phyloP scores from a whole-genome alignment of 2,113 vertebrate species.

The Scalopus aquaticus region DNA sequence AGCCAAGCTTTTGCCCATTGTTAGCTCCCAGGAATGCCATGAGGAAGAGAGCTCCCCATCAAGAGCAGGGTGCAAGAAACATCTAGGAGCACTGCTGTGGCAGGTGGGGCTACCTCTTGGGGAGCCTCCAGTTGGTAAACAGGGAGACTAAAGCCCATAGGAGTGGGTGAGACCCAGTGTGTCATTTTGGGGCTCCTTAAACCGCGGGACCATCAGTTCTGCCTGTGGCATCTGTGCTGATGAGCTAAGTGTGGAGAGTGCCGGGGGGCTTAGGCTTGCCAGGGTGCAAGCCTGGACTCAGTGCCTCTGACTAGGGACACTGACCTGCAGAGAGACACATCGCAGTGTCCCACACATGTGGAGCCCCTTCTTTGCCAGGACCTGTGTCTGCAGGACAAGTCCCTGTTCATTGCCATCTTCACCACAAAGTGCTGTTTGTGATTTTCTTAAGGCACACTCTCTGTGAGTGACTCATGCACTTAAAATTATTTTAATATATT shows the following conservation, averaged over 20 bases:
- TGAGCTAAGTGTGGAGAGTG: accelerated
- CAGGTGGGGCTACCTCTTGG: not conserved
- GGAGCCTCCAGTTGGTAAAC: not conserved
- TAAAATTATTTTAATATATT: constrained; percentile 73
- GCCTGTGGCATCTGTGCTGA: not conserved
- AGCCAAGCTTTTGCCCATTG: accelerated
- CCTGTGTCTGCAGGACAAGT: constrained; percentile 2
- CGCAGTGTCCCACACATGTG: not conserved
- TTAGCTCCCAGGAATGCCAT: not conserved
- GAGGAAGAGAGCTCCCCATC: not conserved
- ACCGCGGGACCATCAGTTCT: not conserved
- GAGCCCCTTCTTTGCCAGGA: not conserved
- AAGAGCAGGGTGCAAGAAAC: too few species aligned
- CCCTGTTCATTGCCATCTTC: not conserved
- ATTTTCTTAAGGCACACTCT: not conserved
- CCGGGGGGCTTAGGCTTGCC: not conserved
- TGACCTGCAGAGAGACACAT: accelerated
- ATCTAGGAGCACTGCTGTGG: not conserved
- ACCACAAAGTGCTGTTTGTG: constrained; percentile 72
- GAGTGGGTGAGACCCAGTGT: too few species aligned
- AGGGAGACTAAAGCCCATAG: not conserved
- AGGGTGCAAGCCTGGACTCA: not conserved
- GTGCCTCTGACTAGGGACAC: not conserved
- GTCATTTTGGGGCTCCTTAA: not conserved
- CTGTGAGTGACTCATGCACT: constrained; percentile 66